Conservation (phyloP, 2,113 vertebrate genomes). For the Lanius ludovicianus region DNA sequence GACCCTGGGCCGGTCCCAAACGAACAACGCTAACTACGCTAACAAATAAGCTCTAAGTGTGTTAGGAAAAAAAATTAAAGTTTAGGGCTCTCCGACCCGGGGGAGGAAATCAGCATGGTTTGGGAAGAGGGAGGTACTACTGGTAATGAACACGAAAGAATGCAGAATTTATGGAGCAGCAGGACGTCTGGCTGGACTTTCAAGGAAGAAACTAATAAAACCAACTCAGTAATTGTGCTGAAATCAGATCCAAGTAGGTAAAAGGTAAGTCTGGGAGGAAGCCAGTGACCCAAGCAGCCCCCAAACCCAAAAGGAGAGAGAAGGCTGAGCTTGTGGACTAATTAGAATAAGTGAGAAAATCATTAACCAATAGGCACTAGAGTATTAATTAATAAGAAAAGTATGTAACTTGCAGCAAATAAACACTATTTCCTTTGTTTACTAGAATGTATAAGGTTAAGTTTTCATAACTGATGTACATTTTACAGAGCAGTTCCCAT, state of each 20-base stretch:
- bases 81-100: background rate
- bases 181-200: background rate
- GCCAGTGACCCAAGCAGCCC: background rate
- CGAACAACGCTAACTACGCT: background rate
- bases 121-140: background rate
- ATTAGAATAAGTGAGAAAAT: background rate
- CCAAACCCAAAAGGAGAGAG: background rate
- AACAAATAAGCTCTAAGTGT: background rate
- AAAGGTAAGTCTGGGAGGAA: background rate
- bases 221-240: background rate
- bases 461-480: background rate
- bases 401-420: background rate
- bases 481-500: accelerated
- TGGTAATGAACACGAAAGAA: background rate
- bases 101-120: background rate
- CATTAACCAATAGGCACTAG: background rate
- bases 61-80: background rate
- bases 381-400: background rate
- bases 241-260: background rate
- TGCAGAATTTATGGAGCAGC: too few relatives aligned
- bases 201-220: background rate
- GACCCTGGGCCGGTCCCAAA: background rate
- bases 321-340: background rate
- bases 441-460: background rate
- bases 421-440: background rate